Percentiles rank a stretch among this genome's conserved stretches.
phyloP scores from a whole-genome alignment of 2,888 invertebrate species.

The Drosophila demipolita region DNA sequence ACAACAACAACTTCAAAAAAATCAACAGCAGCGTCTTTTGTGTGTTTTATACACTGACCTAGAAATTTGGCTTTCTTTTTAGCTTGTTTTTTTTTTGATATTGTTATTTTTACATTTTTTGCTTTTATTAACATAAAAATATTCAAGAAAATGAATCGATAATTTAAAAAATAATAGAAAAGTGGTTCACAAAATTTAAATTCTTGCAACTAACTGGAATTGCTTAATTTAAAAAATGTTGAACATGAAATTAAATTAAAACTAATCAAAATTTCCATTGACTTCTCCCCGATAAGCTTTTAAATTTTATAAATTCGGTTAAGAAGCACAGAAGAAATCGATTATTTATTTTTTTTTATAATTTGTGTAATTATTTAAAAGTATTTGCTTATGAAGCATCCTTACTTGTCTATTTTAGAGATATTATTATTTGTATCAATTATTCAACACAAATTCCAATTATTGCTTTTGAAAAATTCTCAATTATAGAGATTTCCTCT shows the following conservation, averaged over 20 bases:
- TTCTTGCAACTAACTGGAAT: background rate
- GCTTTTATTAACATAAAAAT: conserved; percentile 15
- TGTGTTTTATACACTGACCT: conserved; percentile 57
- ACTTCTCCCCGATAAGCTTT: background rate
- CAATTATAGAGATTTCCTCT: background rate
- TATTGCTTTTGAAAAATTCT: background rate
- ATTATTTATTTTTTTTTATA: background rate
- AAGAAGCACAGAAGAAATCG: background rate
- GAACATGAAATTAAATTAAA: background rate
- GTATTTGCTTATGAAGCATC: background rate
- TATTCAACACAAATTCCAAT: background rate
- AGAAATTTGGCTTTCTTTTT: conserved; percentile 71
- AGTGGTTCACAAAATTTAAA: background rate
- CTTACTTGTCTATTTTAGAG: background rate
- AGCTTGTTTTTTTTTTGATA: conserved; percentile 35
- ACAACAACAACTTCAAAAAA: conserved; percentile 23
- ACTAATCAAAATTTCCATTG: background rate
- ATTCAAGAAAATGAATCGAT: background rate
- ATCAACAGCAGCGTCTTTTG: conserved; percentile 19
- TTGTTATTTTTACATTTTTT: conserved; percentile 18
- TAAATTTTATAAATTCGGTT: background rate
- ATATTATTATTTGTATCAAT: background rate
- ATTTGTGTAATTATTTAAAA: background rate
- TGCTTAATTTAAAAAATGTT: background rate
- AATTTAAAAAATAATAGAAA: background rate